Base-by-base conservation (phyloP, 2,888 invertebrate species). In the Pogonocherus hispidulus region DNA sequence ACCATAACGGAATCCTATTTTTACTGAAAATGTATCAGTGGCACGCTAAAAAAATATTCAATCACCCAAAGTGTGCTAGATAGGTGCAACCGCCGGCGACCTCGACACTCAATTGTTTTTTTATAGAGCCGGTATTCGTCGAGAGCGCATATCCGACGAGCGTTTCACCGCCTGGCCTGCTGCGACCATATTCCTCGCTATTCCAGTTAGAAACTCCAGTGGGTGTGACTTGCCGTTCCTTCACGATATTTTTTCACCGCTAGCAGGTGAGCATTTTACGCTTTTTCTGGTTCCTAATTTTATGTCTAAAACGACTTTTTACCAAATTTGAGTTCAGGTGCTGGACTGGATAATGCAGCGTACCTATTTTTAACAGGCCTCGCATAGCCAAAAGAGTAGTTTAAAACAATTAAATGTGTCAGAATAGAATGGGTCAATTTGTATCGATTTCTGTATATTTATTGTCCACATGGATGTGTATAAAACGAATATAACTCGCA, bases 201-300 rank as follows among this genome's bases (percentile, higher is more conserved):
- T 65, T 41, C 60, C 65, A 65, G 62, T 51, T 51, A 57, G 59
- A 62, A 62, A 64, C 27, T 19, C 11, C 22, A 32, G 66, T 70
- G 70, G 70, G 70, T 70, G 70, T 70, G 70, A 64, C 70, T 52
- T 16, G 32, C 18, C 18, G 18, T 52, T 14, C 41, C 14, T 41
- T 41, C 14, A n/a, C 41, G 5, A 52, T 5, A 18, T 32, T 32
- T 32, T 32, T 57, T 18, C 44, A 14, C 18, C 16, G 22, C 16
- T 27, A 46, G n/a, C 16, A 19, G 16, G 57, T 57, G 23, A 57
- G 57, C 20, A 27, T 27, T 18, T 57, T 46, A n/a, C 11, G 2
- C n/a, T 20, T 55, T 55, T 55, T 55, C 18, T 35, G 18, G 18
- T 16, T 18, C 2, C 18, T 18, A n/a, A n/a, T n/a, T n/a, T n/a